These are phyloP conservation scores for Steatocranus sp. DNA, from an alignment of 2,797 vertebrate genomes.

Conservation along the genomic window DNA sequence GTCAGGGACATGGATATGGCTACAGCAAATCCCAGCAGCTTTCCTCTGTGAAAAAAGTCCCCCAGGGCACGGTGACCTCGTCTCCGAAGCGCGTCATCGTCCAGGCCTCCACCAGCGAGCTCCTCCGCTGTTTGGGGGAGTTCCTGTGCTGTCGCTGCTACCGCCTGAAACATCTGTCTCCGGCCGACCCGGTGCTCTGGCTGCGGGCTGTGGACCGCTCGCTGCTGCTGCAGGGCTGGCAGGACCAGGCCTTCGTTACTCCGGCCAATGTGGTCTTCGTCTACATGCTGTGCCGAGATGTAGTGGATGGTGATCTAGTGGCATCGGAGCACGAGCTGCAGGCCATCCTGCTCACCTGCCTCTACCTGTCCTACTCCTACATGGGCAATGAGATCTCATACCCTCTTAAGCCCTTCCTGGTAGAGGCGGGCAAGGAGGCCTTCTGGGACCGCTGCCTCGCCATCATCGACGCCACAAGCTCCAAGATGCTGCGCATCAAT, in stretches of 20 bases:
- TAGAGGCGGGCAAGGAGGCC: conserved; percentile 79
- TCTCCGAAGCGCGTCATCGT: conserved; percentile 80
- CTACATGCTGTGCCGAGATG: conserved; percentile 83
- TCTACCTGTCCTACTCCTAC: conserved; percentile 95
- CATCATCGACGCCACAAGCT: conserved; percentile 78
- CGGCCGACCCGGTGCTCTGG: conserved; percentile 80
- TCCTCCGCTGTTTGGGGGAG: conserved; percentile 80
- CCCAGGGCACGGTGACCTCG: conserved; percentile 33
- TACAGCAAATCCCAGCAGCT: conserved; percentile 69
- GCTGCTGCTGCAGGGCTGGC: conserved; percentile 83
- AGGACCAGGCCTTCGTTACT: conserved; percentile 86
- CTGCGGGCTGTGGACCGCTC: conserved; percentile 81
- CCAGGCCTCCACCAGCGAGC: conserved; percentile 83
- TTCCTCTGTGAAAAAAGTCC: conserved; percentile 68
- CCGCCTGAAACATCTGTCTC: conserved; percentile 77
- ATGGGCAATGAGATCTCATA: conserved; percentile 98
- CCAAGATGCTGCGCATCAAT: conserved; percentile 83
- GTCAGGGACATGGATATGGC: conserved; percentile 49
- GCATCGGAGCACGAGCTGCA: conserved; percentile 79
- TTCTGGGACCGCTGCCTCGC: conserved; percentile 85
- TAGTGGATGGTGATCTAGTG: conserved; percentile 77
- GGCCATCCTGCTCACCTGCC: conserved; percentile 81
- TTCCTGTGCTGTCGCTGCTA: conserved; percentile 82
- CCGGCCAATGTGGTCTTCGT: conserved; percentile 85
- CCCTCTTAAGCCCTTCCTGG: conserved; percentile 84